A percentile compares a stretch with the other conserved stretches of the same genome.
Conservation (phyloP, 1,140 invertebrate genomes). For the Leptinotarsa texana region DNA sequence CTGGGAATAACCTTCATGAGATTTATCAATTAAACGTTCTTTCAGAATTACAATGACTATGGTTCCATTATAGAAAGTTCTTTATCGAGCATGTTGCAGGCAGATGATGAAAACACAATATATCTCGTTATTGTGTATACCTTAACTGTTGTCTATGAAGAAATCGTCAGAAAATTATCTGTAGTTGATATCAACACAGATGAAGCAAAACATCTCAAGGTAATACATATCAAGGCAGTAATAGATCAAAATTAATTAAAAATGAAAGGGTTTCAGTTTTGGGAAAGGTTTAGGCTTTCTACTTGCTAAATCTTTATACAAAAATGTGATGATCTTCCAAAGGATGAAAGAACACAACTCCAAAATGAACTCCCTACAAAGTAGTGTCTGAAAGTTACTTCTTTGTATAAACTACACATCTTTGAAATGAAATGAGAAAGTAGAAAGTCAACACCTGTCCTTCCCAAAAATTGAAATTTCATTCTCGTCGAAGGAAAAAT, state of each 20-base stretch:
- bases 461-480: too few relatives aligned
- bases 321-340: too few relatives aligned
- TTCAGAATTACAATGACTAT: conserved; percentile 28
- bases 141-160: conserved; percentile 24
- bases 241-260: background rate
- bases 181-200: conserved; percentile 12
- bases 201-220: conserved; percentile 19
- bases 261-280: too few relatives aligned
- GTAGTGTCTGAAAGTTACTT: too few relatives aligned
- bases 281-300: too few relatives aligned
- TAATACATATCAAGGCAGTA: background rate
- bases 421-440: too few relatives aligned
- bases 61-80: conserved; percentile 14
- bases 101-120: conserved; percentile 8
- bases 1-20: background rate
- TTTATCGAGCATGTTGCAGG: conserved; percentile 2
- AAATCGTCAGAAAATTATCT: conserved; percentile 16
- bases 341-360: too few relatives aligned
- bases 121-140: conserved; percentile 22
- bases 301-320: too few relatives aligned
- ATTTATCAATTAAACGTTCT: background rate
- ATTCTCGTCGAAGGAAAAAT: too few relatives aligned
- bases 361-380: too few relatives aligned
- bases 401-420: too few relatives aligned
- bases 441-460: too few relatives aligned